Conservation (phyloP, 2,888 invertebrate species). For the Netelia melanura region DNA sequence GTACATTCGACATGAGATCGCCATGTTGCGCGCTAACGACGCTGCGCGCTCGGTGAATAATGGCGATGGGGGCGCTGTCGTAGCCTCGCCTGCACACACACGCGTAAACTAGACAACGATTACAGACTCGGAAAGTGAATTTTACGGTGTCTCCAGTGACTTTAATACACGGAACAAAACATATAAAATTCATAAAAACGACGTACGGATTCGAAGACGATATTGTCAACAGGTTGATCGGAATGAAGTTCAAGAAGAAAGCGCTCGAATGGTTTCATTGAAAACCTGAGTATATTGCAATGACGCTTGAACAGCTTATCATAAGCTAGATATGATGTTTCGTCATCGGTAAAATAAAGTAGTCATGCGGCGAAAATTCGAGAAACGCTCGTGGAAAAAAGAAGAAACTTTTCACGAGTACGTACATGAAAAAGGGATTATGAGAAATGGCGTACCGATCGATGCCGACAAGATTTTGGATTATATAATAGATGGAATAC, state of each 20-base stretch:
- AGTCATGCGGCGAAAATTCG: conserved; percentile 32
- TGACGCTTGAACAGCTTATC: conserved; percentile 37
- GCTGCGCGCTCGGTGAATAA: neutral
- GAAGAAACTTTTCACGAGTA: conserved; percentile 60
- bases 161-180: conserved; percentile 43
- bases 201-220: conserved; percentile 42
- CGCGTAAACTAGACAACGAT: conserved; percentile 12
- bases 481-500: conserved; percentile 56
- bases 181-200: conserved; percentile 25
- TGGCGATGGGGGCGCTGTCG: neutral
- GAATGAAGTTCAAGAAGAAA: conserved; percentile 39
- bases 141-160: conserved; percentile 10
- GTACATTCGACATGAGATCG: neutral
- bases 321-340: conserved; percentile 29
- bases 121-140: conserved; percentile 18
- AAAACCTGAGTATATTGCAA: conserved; percentile 46
- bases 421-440: conserved; percentile 56
- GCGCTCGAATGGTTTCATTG: conserved; percentile 58
- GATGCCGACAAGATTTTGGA: conserved; percentile 35
- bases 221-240: conserved; percentile 32
- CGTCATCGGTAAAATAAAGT: conserved; percentile 41
- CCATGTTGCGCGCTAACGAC: neutral
- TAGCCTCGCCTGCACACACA: neutral
- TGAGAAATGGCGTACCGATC: conserved; percentile 57
- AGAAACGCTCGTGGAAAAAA: conserved; percentile 27